Base-by-base conservation (phyloP, 2,113 vertebrate species). In the Toxotes jaculatrix region DNA sequence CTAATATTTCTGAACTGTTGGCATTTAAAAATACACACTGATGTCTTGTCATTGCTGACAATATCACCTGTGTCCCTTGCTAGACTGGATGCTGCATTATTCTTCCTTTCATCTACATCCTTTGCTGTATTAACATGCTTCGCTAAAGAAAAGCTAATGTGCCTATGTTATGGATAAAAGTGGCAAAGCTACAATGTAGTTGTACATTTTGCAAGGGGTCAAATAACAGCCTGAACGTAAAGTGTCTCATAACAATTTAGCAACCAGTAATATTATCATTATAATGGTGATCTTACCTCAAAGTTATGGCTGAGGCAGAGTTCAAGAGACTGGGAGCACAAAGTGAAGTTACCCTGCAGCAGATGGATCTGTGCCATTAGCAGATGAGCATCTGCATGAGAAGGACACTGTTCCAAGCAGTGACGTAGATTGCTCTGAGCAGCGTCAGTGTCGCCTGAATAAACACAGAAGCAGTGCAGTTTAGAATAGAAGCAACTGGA, bases 291-390 rank as follows among this genome's bases (percentile, higher is more conserved):
- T 31, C 91, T 96, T 88, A 98, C 98, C 95, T 98, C 97, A 94
- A 99, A 99, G 92, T 97, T 96, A 87, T 97, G 96, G 92, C 98
- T 98, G 77, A 99, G 95, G 90, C 97, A 98, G 85, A 98, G 93
- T 82, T 99, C 98, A 86, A 99, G 95, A 74, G 98, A 97, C 79
- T 99, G 97, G 82, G 95, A 96, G 86, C 96, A 98, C 0, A 96
- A 86, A 10, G 95, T 95, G 89, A 95, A 92, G 88, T 96, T 98
- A 74, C 96, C 96, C 83, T 98, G 97, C 84, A 95, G 92, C 80
- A 98, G 93, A 88, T 97, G 95, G 60, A 99, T 97, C 89, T 98
- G 98, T 34, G 98, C 97, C 97, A 99, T 97, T 16, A 99, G 92
- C 73, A 99, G 96, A 84, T 98, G 97, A 66, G 97, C 96, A 47